A percentile compares a stretch with the other conserved stretches of the same genome.
phyloP scores from a whole-genome alignment of 2,797 vertebrate genomes.

The Kryptolebias ocellatus region DNA sequence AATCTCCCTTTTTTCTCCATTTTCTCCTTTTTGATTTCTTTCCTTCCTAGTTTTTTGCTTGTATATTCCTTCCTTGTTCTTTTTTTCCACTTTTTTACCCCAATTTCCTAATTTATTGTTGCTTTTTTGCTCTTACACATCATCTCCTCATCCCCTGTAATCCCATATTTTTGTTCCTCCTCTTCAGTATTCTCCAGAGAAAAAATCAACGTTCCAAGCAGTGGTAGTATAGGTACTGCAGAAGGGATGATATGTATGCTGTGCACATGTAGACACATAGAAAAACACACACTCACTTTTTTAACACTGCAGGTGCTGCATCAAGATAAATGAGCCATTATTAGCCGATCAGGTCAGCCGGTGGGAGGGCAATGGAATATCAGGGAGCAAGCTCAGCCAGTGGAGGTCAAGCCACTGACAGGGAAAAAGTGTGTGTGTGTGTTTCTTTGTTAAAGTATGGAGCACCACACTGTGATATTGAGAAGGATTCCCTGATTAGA shows the following conservation, averaged over 20 bases:
- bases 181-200: constrained; percentile 59
- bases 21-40: neutral
- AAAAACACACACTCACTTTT: constrained; percentile 16
- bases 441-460: constrained; percentile 24
- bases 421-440: constrained; percentile 42
- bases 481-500: constrained; percentile 79
- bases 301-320: constrained; percentile 76
- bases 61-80: neutral
- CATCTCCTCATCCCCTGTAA: constrained; percentile 24
- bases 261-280: constrained; percentile 13
- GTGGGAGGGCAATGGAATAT: constrained; percentile 72
- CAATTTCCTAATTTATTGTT: constrained; percentile 37
- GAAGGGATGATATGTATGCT: constrained; percentile 20
- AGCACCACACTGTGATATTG: constrained; percentile 32
- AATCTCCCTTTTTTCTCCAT: constrained; percentile 8
- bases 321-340: constrained; percentile 82
- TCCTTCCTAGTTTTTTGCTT: constrained; percentile 3
- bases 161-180: constrained; percentile 19
- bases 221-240: constrained; percentile 30
- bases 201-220: constrained; percentile 36
- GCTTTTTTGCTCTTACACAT: constrained; percentile 26
- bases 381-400: constrained; percentile 57
- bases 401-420: constrained; percentile 72
- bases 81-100: neutral
- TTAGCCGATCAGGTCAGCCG: constrained; percentile 79